Conservation (phyloP, 2,888 invertebrate genomes). For the Poecilus cupreus region DNA sequence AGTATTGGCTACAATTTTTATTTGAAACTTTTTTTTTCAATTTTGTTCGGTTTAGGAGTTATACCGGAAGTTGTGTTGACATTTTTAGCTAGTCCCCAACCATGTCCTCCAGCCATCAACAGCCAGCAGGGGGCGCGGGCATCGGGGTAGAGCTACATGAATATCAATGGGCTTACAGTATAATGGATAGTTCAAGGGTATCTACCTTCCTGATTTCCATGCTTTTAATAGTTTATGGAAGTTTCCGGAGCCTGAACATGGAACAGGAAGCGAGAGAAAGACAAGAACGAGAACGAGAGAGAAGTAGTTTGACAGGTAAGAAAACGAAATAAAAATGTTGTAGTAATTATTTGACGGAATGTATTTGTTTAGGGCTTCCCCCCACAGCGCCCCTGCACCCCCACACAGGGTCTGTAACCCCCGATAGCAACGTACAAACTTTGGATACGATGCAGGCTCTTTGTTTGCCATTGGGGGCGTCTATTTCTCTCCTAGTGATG, state of each 20-base stretch:
- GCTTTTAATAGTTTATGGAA: slow-evolving; percentile 97
- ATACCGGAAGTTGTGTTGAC: not conserved
- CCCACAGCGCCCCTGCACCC: not conserved
- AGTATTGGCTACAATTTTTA: too few species aligned
- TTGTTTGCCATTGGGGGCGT: slow-evolving; percentile 96
- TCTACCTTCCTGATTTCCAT: slow-evolving; percentile 98
- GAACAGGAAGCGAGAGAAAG: slow-evolving; percentile 94
- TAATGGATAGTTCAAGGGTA: slow-evolving; percentile 97
- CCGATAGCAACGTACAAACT: slow-evolving; percentile 83
- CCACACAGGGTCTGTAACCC: not conserved
- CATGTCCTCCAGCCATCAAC: not conserved
- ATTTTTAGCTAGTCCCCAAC: not conserved
- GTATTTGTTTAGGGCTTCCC: not conserved
- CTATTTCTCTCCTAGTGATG: slow-evolving; percentile 96
- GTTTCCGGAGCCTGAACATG: slow-evolving; percentile 97
- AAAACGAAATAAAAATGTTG: too few species aligned
- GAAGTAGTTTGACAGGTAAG: slow-evolving; percentile 76
- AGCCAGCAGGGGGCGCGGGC: slow-evolving; percentile 30
- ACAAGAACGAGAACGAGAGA: slow-evolving; percentile 79
- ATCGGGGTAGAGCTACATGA: slow-evolving; percentile 68
- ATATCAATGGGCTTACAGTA: slow-evolving; percentile 93
- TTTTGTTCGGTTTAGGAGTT: too few species aligned
- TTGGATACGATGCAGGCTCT: slow-evolving; percentile 98
- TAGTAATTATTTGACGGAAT: too few species aligned
- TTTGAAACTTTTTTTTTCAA: too few species aligned